Conservation (phyloP, 2,888 invertebrate species). For the Sylvicola cinctus region DNA sequence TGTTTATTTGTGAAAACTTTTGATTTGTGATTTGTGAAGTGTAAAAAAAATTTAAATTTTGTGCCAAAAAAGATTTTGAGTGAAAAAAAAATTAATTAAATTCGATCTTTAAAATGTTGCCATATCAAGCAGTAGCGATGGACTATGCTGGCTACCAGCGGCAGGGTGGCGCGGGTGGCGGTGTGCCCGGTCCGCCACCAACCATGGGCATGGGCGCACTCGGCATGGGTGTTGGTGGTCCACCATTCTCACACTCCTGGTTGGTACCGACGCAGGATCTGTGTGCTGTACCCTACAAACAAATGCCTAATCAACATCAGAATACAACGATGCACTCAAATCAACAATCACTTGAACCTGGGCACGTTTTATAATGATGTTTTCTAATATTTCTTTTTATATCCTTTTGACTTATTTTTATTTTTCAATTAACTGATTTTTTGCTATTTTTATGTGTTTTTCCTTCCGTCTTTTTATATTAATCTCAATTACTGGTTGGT, state of each 20-base stretch:
- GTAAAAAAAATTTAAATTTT: too few relatives aligned
- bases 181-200: slow-evolving; percentile 16
- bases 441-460: too few relatives aligned
- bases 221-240: slow-evolving; percentile 29
- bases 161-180: slow-evolving; percentile 24
- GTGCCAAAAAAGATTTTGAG: background rate
- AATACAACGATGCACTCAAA: slow-evolving; percentile 20
- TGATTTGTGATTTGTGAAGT: too few relatives aligned
- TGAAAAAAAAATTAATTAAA: background rate
- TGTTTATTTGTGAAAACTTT: too few relatives aligned
- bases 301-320: slow-evolving; percentile 29
- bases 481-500: too few relatives aligned
- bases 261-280: slow-evolving; percentile 84
- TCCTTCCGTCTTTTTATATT: too few relatives aligned
- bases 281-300: slow-evolving; percentile 70
- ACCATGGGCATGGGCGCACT: slow-evolving; percentile 29
- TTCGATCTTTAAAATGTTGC: slow-evolving; percentile 41
- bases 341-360: slow-evolving; percentile 50
- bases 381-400: slow-evolving; percentile 14
- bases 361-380: slow-evolving; percentile 48
- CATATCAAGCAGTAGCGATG: slow-evolving; percentile 78
- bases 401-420: slow-evolving; percentile 14
- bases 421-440: slow-evolving; percentile 13
- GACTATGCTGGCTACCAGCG: slow-evolving; percentile 53
- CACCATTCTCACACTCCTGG: slow-evolving; percentile 84